These are phyloP conservation scores for Hozukius guyotensis DNA, from an alignment of 2,797 vertebrate genomes.

Conservation along the genomic window DNA sequence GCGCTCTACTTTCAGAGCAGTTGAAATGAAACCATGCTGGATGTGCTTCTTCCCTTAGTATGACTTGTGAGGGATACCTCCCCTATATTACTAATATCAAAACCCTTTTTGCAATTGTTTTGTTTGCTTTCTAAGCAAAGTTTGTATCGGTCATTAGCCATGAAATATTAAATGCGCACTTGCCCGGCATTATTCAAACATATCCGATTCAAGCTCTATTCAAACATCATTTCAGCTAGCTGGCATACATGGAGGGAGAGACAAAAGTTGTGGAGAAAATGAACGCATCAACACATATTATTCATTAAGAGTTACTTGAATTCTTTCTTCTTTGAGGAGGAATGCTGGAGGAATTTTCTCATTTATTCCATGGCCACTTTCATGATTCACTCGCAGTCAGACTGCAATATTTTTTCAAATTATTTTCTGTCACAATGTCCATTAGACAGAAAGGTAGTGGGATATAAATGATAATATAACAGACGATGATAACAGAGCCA, in stretches of 20 bases:
- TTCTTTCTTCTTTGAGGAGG: not conserved
- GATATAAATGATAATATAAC: not conserved
- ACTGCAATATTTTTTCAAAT: not conserved
- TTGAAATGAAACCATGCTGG: no score
- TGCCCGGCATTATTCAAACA: not conserved
- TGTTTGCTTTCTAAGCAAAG: no score
- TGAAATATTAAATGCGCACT: not conserved
- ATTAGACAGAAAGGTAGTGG: not conserved
- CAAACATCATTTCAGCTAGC: not conserved
- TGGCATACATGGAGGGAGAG: not conserved
- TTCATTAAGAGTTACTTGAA: not conserved
- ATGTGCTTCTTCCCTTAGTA: no score
- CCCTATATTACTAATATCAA: no score
- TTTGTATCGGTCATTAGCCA: no score
- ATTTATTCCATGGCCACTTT: not conserved
- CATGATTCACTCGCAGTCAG: not conserved
- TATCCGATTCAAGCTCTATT: not conserved
- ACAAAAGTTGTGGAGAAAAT: no score
- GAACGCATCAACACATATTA: no score
- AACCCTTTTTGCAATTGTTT: no score
- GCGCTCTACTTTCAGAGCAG: no score
- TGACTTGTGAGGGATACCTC: no score
- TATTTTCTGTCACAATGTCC: not conserved
- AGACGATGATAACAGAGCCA: not conserved
- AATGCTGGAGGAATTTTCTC: not conserved